A percentile compares a stretch with the other conserved stretches of the same genome.
phyloP scores from a whole-genome alignment of 2,888 invertebrate genomes.

The Mamestra brassicae region DNA sequence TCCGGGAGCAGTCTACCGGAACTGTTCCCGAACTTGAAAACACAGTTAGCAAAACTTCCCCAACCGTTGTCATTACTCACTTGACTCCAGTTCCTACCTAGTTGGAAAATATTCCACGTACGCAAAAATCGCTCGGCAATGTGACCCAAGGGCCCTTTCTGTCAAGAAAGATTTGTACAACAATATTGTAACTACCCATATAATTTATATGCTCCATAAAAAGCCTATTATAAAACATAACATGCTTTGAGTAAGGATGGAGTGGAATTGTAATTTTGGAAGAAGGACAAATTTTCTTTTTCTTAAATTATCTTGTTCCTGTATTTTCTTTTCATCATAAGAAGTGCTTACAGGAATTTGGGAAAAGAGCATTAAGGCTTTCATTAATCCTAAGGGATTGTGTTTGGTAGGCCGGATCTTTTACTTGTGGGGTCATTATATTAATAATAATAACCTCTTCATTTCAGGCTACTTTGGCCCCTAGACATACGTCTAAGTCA shows the following conservation, averaged over 20 bases:
- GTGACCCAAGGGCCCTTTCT: constrained; percentile 33
- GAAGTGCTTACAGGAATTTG: not conserved
- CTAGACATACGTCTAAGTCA: too few species aligned
- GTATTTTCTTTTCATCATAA: not conserved
- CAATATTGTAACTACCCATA: constrained; percentile 24
- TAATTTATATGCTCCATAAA: constrained; percentile 11
- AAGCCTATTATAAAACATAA: constrained; percentile 13
- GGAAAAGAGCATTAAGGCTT: not conserved
- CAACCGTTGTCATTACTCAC: constrained; percentile 6
- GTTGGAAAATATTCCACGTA: constrained; percentile 41
- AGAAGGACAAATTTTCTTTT: not conserved
- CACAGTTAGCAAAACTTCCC: constrained; percentile 1
- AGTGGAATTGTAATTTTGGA: constrained; percentile 1
- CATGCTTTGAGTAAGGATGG: not conserved
- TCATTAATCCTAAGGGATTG: not conserved
- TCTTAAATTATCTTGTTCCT: not conserved
- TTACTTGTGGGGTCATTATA: not conserved
- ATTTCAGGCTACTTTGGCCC: too few species aligned
- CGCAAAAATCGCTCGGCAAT: constrained; percentile 20
- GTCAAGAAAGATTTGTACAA: constrained; percentile 29
- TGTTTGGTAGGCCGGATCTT: not conserved
- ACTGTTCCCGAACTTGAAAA: constrained; percentile 6
- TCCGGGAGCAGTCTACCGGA: too few species aligned
- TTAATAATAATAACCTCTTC: too few species aligned
- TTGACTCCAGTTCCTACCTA: not conserved